Conservation (phyloP, 2,888 invertebrate species). For the Heliothis peltigera region DNA sequence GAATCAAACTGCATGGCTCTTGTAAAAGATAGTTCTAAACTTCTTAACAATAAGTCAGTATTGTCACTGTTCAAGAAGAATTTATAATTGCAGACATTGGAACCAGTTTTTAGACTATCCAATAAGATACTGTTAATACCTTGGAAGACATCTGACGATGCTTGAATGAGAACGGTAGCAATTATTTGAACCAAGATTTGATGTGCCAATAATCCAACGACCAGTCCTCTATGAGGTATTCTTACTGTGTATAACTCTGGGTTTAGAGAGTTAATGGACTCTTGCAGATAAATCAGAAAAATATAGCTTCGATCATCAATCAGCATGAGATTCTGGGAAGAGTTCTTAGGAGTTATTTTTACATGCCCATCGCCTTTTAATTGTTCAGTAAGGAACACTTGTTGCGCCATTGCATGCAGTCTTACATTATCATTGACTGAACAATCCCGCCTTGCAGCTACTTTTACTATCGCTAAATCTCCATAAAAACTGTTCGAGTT, state of each 20-base stretch:
- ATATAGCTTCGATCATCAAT: slow-evolving; percentile 96
- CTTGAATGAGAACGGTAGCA: slow-evolving; percentile 95
- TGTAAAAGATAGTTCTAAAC: slow-evolving; percentile 94
- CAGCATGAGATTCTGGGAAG: slow-evolving; percentile 86
- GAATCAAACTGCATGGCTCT: slow-evolving; percentile 96
- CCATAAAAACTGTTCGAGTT: slow-evolving; percentile 98
- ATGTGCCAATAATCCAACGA: slow-evolving; percentile 97
- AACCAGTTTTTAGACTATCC: slow-evolving; percentile 85
- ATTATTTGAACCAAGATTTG: slow-evolving; percentile 97
- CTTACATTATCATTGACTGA: slow-evolving; percentile 95
- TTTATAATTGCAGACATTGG: slow-evolving; percentile 83
- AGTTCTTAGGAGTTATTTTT: slow-evolving; percentile 80
- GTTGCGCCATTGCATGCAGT: slow-evolving; percentile 96
- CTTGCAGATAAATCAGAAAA: slow-evolving; percentile 95
- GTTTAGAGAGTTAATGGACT: slow-evolving; percentile 92
- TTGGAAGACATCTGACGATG: slow-evolving; percentile 91
- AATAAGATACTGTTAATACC: slow-evolving; percentile 91
- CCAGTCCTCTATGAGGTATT: slow-evolving; percentile 96
- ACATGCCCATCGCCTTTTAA: slow-evolving; percentile 77
- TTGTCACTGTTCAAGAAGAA: slow-evolving; percentile 90
- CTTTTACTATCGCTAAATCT: slow-evolving; percentile 97
- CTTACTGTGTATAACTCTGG: slow-evolving; percentile 94
- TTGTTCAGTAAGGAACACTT: slow-evolving; percentile 93
- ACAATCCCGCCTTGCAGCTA: slow-evolving; percentile 97
- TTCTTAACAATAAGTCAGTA: slow-evolving; percentile 93